These are phyloP conservation scores for Geococcyx californianus DNA, from an alignment of 2,113 vertebrate genomes.

Conservation along the genomic window DNA sequence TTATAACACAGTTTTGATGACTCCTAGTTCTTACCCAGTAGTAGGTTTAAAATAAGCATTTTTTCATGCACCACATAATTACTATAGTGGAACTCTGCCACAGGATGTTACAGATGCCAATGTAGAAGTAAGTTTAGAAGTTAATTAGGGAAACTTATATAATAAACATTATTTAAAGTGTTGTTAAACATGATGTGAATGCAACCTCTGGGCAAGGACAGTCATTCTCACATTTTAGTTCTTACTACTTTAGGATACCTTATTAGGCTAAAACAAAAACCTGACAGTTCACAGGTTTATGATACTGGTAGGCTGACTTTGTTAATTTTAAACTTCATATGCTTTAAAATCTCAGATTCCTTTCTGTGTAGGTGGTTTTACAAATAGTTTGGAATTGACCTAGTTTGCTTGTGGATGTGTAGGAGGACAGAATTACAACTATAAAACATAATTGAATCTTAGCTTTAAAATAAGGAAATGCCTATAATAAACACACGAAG, in stretches of 20 bases:
- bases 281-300: neutral
- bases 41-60: constrained; percentile 33
- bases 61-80: constrained; percentile 21
- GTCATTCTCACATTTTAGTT: neutral
- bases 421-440: constrained; percentile 16
- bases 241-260: neutral
- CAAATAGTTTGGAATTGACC: constrained; percentile 4
- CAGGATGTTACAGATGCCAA: constrained; percentile 20
- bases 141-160: constrained; percentile 15
- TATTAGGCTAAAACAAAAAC: neutral
- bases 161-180: constrained; percentile 1
- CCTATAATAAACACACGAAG: constrained; percentile 24
- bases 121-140: constrained; percentile 30
- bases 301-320: neutral
- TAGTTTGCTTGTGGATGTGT: constrained; percentile 2
- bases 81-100: neutral
- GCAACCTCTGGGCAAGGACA: neutral
- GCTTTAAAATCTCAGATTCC: constrained; percentile 1
- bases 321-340: neutral
- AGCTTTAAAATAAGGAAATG: constrained; percentile 18
- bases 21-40: constrained; percentile 1
- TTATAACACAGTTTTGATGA: constrained; percentile 8
- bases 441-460: neutral
- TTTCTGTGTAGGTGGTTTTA: constrained; percentile 15
- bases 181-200: neutral